A percentile compares a stretch with the other conserved stretches of the same genome.
Conservation (phyloP, 2,113 vertebrate species). For the Chrysemys picta region DNA sequence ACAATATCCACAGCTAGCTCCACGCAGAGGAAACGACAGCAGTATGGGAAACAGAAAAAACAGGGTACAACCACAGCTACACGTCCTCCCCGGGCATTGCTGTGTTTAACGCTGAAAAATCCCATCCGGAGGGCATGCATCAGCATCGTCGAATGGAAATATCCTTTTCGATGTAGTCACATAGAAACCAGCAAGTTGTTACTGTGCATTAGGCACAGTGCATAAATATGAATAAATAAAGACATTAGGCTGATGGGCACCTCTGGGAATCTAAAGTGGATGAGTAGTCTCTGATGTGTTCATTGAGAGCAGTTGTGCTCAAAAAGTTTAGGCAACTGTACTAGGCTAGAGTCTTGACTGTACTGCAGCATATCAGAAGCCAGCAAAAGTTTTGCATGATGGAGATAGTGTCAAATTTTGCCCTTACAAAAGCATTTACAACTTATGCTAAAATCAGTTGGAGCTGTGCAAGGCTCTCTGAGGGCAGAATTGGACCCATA, state of each 20-base stretch:
- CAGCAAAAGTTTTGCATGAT: background rate
- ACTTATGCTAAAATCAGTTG: background rate
- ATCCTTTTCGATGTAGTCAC: slow-evolving; percentile 85
- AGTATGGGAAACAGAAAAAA: slow-evolving; percentile 97
- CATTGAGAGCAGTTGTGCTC: background rate
- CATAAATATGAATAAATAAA: background rate
- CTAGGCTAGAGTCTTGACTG: background rate
- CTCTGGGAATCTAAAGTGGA: background rate
- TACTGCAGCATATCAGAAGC: background rate
- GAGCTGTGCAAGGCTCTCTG: background rate
- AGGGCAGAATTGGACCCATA: background rate
- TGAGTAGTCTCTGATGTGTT: accelerated
- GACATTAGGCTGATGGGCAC: background rate
- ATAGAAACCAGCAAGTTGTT: background rate
- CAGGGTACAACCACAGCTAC: slow-evolving; percentile 91
- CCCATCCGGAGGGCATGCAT: slow-evolving; percentile 97
- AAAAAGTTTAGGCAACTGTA: background rate
- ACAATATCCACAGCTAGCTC: slow-evolving; percentile 96
- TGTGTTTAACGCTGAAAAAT: slow-evolving; percentile 98
- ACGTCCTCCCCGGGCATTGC: slow-evolving; percentile 92
- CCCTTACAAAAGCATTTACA: accelerated
- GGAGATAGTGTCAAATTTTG: background rate
- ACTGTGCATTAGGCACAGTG: background rate
- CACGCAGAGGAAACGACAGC: slow-evolving; percentile 94
- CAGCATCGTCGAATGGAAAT: slow-evolving; percentile 99